Percentiles rank a stretch among this genome's conserved stretches.
Conservation (phyloP, 2,113 vertebrate genomes). For the Desmodus rotundus region DNA sequence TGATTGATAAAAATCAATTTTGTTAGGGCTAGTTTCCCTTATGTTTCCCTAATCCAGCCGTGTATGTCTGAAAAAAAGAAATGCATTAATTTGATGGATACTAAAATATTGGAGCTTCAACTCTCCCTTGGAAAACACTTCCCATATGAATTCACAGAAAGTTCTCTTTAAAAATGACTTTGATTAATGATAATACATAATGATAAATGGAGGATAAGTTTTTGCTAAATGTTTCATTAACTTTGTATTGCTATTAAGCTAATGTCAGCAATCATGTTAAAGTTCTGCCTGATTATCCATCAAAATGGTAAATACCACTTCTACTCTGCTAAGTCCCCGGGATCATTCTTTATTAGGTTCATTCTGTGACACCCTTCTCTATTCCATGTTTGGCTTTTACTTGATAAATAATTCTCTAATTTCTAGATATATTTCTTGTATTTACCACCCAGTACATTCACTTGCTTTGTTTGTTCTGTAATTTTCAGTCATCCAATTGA, state of each 20-base stretch:
- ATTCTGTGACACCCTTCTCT: background rate
- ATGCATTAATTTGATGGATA: constrained; percentile 5
- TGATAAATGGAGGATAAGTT: constrained; percentile 49
- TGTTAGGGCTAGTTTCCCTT: background rate
- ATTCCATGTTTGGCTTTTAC: background rate
- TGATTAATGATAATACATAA: constrained; percentile 25
- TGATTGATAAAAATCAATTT: background rate
- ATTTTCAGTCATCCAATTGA: constrained; percentile 44
- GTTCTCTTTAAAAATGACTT: constrained; percentile 24
- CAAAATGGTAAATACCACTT: background rate
- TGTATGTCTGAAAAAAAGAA: constrained; percentile 5
- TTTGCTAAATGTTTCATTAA: constrained; percentile 64
- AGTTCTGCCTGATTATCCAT: constrained; percentile 11
- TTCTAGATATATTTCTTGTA: background rate
- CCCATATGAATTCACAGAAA: background rate
- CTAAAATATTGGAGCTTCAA: constrained; percentile 30
- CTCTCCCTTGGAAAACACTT: background rate
- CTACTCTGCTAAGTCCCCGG: background rate
- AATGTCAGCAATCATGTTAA: constrained; percentile 50
- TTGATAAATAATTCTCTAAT: background rate
- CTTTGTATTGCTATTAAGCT: constrained; percentile 44
- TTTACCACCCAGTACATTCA: background rate
- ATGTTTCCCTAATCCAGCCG: background rate
- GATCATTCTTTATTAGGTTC: background rate
- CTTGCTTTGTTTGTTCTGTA: constrained; percentile 29